These are phyloP conservation scores for Myotis findleyi DNA, from an alignment of 2,797 vertebrate genomes.

Conservation along the genomic window DNA sequence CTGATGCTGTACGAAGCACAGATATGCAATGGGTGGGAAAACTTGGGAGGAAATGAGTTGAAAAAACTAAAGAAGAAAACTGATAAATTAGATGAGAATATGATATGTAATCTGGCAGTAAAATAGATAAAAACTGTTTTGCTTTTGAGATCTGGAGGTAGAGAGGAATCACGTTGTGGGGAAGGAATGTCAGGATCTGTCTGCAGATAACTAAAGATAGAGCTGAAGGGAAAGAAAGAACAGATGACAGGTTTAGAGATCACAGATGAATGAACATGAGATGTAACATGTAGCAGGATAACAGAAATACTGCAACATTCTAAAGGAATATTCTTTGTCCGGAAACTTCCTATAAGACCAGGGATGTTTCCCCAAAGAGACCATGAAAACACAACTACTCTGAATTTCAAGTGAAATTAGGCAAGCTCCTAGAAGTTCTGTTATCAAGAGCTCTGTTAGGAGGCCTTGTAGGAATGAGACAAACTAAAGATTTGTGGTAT, in stretches of 20 bases:
- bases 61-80: conserved; percentile 42
- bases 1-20: background rate
- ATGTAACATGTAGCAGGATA: background rate
- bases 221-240: conserved; percentile 8
- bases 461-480: conserved; percentile 28
- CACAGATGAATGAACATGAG: background rate
- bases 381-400: background rate
- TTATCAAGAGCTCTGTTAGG: conserved; percentile 2
- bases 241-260: background rate
- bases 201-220: background rate
- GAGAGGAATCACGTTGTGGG: background rate
- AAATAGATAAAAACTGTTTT: conserved; percentile 19
- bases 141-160: background rate
- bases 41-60: conserved; percentile 16
- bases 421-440: conserved; percentile 10
- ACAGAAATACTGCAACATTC: background rate
- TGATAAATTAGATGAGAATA: conserved; percentile 32
- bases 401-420: conserved; percentile 49
- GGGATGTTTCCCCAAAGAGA: conserved; percentile 4
- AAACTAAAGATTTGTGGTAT: conserved; percentile 27
- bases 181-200: background rate
- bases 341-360: background rate
- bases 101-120: background rate
- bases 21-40: background rate
- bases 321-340: background rate